Evolutionary conservation across 1,140 invertebrate genomes (phyloP), one percentile per base, ranked within the genome.

Genomic region (Aphidius ervi): DNA sequence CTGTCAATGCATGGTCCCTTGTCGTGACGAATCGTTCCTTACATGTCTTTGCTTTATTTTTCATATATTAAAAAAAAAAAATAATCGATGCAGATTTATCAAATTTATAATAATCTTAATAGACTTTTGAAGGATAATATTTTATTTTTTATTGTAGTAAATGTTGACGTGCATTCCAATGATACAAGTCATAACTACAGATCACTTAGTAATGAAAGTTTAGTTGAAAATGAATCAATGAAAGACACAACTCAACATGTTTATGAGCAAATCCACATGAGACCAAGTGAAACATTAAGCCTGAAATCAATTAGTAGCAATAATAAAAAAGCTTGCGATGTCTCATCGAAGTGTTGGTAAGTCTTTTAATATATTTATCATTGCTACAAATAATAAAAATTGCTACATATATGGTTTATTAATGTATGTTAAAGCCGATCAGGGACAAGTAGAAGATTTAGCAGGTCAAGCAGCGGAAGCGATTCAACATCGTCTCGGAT

Each of bases 131-230:
- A 10, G 2, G 42, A 43, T 8, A 43, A 43, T 6, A n/a, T 42
- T 8, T 10, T 60, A 16, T 61, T 48, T 39, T 62, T 59, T 54
- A 20, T 46, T 74, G 39, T 70, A 81, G 78, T 81, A 70, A 79
- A 81, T 78, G 78, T 79, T 65, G 78, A 81, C 67, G 77, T 81
- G 59, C 78, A 81, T 69, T 71, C 77, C 64, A 77, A 77, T 70
- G 77, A 77, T 66, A 72, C 70, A 47, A 70, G 64, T 4, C 1
- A 31, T 31, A 31, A 31, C 63, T 70, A 66, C 62, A 74, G 72
- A 59, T 65, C 72, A 54, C 63, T 73, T 46, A 67, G 67, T 56
- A 79, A 76, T 64, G 77, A 74, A 68, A 74, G 70, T 55, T 64
- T 70, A 61, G 68, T 69, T 56, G 73, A 69, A 56, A 71, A 74